Evolutionary conservation across 2,113 vertebrate genomes (phyloP).

Genomic region (Microtus pennsylvanicus): DNA sequence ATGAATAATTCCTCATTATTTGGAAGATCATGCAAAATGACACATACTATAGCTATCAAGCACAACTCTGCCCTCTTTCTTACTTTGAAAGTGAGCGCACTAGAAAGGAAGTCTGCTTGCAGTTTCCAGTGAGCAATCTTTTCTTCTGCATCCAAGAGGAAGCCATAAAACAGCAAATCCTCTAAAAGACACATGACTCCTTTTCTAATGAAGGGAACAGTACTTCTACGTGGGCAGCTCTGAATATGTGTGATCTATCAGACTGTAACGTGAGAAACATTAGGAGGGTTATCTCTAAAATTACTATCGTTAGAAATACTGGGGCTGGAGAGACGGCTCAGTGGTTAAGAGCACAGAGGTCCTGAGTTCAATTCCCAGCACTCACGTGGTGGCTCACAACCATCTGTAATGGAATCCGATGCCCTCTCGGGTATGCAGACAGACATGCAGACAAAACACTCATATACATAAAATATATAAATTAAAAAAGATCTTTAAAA

Average conservation of each 20-base stretch:
- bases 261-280: constrained; percentile 19
- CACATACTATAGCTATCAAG: neutral
- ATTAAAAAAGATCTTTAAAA: neutral
- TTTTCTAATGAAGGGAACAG: neutral
- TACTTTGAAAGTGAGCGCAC: constrained; percentile 13
- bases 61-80: neutral
- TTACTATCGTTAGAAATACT: constrained; percentile 18
- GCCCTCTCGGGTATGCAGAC: neutral
- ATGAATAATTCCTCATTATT: constrained; percentile 44
- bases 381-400: neutral
- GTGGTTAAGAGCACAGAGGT: neutral
- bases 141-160: neutral
- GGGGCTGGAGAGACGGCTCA: neutral
- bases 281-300: constrained; percentile 18
- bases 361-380: neutral
- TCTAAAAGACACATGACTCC: neutral
- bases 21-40: constrained; percentile 32
- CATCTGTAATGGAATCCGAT: neutral
- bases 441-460: neutral
- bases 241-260: neutral
- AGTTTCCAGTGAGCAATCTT: neutral
- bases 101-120: neutral
- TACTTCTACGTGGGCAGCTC: neutral
- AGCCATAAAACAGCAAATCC: neutral
- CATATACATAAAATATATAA: neutral